Evolutionary conservation across 2,888 invertebrate species (phyloP), one percentile per base, ranked within the genome.

Genomic region (Lochmaea crataegi): DNA sequence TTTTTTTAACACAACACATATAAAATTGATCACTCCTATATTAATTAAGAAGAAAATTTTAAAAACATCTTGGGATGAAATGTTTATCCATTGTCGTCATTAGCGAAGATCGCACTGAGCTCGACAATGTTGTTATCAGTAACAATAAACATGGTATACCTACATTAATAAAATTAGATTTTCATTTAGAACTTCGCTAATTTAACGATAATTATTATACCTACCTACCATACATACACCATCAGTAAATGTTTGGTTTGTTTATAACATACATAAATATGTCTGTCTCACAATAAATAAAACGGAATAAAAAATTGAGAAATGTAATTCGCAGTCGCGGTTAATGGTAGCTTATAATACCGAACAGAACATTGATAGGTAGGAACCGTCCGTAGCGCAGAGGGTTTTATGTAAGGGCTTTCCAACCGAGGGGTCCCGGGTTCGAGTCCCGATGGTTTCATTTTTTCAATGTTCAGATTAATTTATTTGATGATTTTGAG

Each of bases 121-220:
- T n/a, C 2, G n/a, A 48, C 48, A n/a, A n/a, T 48, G 14, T 48
- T 48, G 48, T 48, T 48, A 48, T 48, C 48, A 48, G 48, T 48
- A n/a, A n/a, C 48, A 48, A 48, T n/a, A 48, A 48, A 48, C 6
- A n/a, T 48, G 7, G n/a, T 48, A n/a, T n/a, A n/a, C n/a, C n/a
- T n/a, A 48, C n/a, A 45, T 48, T n/a, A n/a, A 48, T 48, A 48
- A 48, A 14, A 48, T n/a, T n/a, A 48, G 48, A 48, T 48, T 48
- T 48, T 3, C n/a, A 48, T 48, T 45, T 48, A 48, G 48, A 48
- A 48, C 48, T 48, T 48, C n/a, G 48, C n/a, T 48, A 48, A 48
- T 14, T n/a, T n/a, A 48, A 48, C 48, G n/a, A 48, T 48, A 48
- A 48, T 48, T 48, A 48, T n/a, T 48, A 14, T 14, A n/a, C n/a